Conservation (phyloP, 2,888 invertebrate species). For the Entomobrya proxima region DNA sequence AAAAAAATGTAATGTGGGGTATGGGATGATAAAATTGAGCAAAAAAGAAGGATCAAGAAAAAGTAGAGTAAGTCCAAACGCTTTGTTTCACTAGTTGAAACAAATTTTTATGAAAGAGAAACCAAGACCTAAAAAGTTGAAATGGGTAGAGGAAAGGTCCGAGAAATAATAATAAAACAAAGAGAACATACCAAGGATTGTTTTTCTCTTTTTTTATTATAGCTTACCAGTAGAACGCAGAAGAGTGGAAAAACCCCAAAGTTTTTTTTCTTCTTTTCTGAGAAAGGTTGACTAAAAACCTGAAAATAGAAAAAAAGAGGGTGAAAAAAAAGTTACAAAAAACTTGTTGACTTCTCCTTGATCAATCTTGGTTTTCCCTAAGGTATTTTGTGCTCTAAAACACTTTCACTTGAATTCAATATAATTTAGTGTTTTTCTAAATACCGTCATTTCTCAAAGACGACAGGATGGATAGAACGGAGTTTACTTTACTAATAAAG, state of each 20-base stretch:
- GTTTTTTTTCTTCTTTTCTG: too few species aligned
- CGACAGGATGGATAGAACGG: background rate
- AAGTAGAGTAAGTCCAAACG: background rate
- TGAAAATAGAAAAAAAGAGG: background rate
- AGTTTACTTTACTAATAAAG: too few species aligned
- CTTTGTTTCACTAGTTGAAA: background rate
- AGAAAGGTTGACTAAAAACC: too few species aligned
- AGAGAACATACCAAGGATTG: background rate
- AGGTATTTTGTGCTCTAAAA: background rate
- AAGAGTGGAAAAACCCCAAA: constrained; percentile 8
- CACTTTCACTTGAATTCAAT: constrained; percentile 38
- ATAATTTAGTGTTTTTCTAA: constrained; percentile 46
- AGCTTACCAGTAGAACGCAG: background rate
- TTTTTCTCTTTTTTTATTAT: background rate
- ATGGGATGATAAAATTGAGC: background rate
- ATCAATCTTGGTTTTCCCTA: constrained; percentile 56
- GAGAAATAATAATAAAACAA: background rate
- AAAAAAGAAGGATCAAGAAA: constrained; percentile 41
- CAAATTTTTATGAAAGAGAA: constrained; percentile 20
- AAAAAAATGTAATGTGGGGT: background rate
- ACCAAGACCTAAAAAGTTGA: background rate
- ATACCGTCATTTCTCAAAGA: constrained; percentile 29
- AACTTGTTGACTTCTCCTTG: constrained; percentile 64
- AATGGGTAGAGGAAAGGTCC: background rate
- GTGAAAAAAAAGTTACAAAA: background rate